These are phyloP conservation scores for rabbit (Oryctolagus cuniculus) DNA, from an alignment of 2,113 vertebrate genomes.

Conservation along the genomic window DNA sequence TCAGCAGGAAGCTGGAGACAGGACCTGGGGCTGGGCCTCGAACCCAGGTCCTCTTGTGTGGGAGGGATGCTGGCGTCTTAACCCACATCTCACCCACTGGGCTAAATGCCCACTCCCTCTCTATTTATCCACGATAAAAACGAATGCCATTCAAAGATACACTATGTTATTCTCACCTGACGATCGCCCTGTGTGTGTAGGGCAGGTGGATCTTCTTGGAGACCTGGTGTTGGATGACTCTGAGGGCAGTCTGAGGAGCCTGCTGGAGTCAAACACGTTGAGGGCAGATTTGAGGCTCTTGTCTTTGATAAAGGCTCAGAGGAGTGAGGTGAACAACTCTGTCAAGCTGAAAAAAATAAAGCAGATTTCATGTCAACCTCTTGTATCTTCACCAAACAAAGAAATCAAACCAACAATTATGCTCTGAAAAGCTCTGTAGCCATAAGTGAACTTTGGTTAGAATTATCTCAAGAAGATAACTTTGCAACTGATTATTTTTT, in stretches of 20 bases:
- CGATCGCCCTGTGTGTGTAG: neutral
- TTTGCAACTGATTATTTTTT: neutral
- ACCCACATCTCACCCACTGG: no score
- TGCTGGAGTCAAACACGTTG: neutral
- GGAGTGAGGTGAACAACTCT: neutral
- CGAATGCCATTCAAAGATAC: neutral
- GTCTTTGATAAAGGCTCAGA: neutral
- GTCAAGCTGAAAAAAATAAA: neutral
- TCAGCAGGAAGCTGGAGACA: no score
- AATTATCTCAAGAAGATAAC: neutral
- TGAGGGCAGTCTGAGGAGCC: neutral
- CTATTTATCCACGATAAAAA: neutral
- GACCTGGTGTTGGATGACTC: no score
- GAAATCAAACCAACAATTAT: neutral
- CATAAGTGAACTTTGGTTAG: neutral
- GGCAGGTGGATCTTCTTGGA: neutral
- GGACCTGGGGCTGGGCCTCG: no score
- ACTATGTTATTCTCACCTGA: neutral
- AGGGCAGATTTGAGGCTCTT: neutral
- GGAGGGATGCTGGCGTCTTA: no score
- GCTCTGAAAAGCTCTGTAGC: neutral
- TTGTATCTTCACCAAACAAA: slow-evolving; percentile 9
- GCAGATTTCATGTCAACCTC: neutral
- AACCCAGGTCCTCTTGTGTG: no score
- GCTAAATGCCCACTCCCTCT: no score